Evolutionary conservation across 1,140 invertebrate genomes (phyloP).

Genomic region (Drosophila virilis): DNA sequence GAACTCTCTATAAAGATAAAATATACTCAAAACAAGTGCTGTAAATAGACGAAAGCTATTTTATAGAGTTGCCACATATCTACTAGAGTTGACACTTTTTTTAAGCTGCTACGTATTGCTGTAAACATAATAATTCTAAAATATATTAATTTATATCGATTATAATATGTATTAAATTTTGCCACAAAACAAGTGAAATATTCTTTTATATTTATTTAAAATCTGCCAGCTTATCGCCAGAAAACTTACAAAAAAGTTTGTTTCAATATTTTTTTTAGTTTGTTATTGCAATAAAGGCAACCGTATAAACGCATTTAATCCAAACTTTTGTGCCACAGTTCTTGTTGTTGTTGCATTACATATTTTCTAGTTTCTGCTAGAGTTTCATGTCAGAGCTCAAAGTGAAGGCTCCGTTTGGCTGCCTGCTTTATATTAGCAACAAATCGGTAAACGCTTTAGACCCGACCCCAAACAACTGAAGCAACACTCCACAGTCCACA

Average conservation of each 20-base stretch:
- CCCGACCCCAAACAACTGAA: constrained; percentile 5
- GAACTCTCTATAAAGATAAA: no score
- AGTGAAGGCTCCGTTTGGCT: constrained; percentile 34
- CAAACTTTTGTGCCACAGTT: constrained; percentile 1
- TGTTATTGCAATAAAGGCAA: not conserved
- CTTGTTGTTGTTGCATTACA: constrained; percentile 17
- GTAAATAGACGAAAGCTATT: no score
- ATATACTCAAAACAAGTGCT: no score
- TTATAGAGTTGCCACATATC: no score
- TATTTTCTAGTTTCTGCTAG: constrained; percentile 40
- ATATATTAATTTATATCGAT: no score
- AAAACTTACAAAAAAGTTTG: not conserved
- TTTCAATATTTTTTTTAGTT: constrained; percentile 1
- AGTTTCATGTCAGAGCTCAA: constrained; percentile 27
- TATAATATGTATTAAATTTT: not conserved
- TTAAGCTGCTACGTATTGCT: no score
- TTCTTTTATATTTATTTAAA: not conserved
- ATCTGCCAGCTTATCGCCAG: not conserved
- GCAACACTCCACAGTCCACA: constrained; percentile 9
- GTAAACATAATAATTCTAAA: no score
- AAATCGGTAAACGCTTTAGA: constrained; percentile 57
- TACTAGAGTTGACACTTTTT: no score
- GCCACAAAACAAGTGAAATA: not conserved
- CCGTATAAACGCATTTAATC: constrained; percentile 4
- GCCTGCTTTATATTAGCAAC: constrained; percentile 51